These are phyloP conservation scores for Girardinichthys multiradiatus DNA, from an alignment of 2,113 vertebrate species.

Conservation along the genomic window DNA sequence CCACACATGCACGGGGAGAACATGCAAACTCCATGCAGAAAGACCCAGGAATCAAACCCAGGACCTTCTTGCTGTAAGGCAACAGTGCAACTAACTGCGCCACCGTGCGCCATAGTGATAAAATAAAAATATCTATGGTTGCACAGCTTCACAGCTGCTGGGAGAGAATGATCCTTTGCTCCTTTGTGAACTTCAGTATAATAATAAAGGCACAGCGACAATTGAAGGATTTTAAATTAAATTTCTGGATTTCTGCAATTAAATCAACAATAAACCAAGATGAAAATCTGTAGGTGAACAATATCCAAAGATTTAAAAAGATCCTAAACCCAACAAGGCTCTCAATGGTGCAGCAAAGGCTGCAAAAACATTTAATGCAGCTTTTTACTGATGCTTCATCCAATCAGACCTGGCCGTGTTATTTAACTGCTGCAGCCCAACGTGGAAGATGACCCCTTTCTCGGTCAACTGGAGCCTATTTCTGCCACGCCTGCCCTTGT, in stretches of 20 bases:
- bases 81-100: no score
- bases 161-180: background rate
- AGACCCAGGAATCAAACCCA: no score
- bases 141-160: background rate
- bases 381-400: background rate
- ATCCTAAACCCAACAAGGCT: background rate
- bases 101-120: no score
- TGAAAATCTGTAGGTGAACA: no score
- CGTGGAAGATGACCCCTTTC: constrained; percentile 2
- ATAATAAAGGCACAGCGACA: background rate
- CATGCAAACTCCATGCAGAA: no score
- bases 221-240: background rate
- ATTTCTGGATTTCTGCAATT: no score
- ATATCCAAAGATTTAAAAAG: background rate
- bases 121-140: no score
- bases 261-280: no score
- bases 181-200: background rate
- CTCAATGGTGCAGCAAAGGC: background rate
- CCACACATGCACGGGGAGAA: no score
- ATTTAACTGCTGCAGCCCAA: constrained; percentile 23
- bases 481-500: constrained; percentile 25
- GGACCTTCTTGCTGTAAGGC: no score
- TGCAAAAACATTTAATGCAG: background rate
- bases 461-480: constrained; percentile 12
- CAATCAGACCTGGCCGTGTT: background rate